phyloP scores from a whole-genome alignment of 2,888 invertebrate species.

The Myathropa florea region DNA sequence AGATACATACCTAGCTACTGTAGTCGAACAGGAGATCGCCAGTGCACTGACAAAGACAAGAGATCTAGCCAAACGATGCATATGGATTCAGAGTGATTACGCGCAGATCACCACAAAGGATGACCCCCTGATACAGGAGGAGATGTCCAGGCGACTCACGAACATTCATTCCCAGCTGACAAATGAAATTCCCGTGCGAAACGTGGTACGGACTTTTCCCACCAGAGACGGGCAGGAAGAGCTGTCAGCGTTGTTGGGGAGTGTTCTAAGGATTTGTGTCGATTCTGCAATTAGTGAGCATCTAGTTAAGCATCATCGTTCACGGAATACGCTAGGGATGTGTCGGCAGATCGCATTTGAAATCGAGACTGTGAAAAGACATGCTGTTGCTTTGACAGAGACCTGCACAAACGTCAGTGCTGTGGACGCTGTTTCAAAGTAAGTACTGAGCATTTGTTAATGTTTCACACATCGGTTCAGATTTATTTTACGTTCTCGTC shows the following conservation, averaged over 20 bases:
- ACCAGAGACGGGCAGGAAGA: constrained; percentile 78
- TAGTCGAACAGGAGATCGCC: constrained; percentile 91
- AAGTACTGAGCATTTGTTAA: background rate
- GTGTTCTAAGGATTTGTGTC: constrained; percentile 86
- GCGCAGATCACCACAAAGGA: constrained; percentile 82
- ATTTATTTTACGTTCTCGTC: background rate
- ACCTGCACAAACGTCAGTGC: constrained; percentile 80
- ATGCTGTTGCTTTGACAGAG: constrained; percentile 86
- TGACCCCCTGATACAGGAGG: constrained; percentile 83
- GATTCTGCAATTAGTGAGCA: constrained; percentile 87
- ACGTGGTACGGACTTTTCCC: constrained; percentile 84
- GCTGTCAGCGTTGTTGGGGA: constrained; percentile 83
- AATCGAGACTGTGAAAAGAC: constrained; percentile 87
- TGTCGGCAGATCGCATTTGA: constrained; percentile 86
- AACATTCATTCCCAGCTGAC: constrained; percentile 88
- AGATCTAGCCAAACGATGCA: constrained; percentile 89
- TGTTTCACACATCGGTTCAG: too few species aligned
- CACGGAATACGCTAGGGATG: constrained; percentile 86
- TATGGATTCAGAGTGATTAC: constrained; percentile 88
- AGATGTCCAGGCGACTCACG: constrained; percentile 86
- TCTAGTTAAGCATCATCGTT: constrained; percentile 82
- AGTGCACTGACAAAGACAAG: constrained; percentile 90
- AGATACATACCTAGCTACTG: constrained; percentile 90
- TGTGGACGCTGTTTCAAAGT: constrained; percentile 75
- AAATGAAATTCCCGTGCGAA: constrained; percentile 88